Base-by-base conservation (phyloP, 2,113 vertebrate genomes). In the Lagopus muta region DNA sequence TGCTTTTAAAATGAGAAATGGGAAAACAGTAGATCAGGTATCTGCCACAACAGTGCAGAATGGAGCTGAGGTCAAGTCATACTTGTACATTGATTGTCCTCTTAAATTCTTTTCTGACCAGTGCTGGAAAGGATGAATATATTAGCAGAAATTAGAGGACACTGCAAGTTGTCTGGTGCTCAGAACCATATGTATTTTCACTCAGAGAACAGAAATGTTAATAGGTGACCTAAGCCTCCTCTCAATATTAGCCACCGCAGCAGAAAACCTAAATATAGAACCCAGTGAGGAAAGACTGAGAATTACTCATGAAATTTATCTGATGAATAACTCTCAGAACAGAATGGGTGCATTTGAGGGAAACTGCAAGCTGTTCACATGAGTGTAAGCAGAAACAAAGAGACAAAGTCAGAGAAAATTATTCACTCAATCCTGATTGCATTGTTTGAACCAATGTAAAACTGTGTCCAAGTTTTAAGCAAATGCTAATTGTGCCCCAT, bases 191-290 rank as follows among this genome's bases (percentile, higher is more conserved):
- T 22, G 17, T 65, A 8, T 90, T 89, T 94, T 81, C 91, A 48
- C 66, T 66, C n/a, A 80, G 87, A 74, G 89, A 76, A 83, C 1
- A 71, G 93, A 88, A 91, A 88, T 32, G 92, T 82, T 8, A 38
- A 70, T 13, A 82, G 30, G 85, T 94, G 90, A 94, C 93, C 88
- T 94, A 32, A 92, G 82, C 76, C 80, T 88, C 72, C 36, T 40
- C 85, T 92, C 93, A 38, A 4, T 60, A 93, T 91, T 83, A 86
- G 61, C 91, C 85, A 91, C 54, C 55, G 2, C 78, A 93, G 92
- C 89, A 95, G 67, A 92, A 92, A 91, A 45, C 36, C 87, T 87
- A 85, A 96, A 95, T 86, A 95, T 90, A 91, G 82, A 90, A 24
- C 20, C 0, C 7, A 72, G 82, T n/a, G 40, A 81, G 52, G 57